Evolutionary conservation across 2,888 invertebrate species (phyloP), one percentile per base, ranked within the genome.

Genomic region (Hirtodrosophila confusa): DNA sequence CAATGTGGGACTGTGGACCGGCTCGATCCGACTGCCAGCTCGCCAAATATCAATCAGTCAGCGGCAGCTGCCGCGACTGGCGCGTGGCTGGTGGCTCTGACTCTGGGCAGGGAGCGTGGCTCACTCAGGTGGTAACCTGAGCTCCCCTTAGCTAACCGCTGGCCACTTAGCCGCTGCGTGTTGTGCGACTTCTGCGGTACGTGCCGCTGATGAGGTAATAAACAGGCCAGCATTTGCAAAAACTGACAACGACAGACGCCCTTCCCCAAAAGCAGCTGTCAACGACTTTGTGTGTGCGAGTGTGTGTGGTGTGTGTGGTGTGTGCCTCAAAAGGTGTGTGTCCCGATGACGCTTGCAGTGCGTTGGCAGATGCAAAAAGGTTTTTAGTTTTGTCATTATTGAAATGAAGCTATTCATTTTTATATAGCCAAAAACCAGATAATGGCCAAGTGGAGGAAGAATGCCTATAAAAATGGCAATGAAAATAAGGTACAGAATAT

Each of bases 41-140:
- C 80, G 86, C 86, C 83, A 78, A 85, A 77, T 75, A 82, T 82
- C 86, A 85, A 86, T 82, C 82, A 85, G 67, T 78, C 67, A 69
- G 68, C 71, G 36, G 73, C 80, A 80, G 80, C 84, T 84, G 84
- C 58, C 55, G 56, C 66, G 75, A 69, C 62, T 65, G 65, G 64
- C 55, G 36, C 48, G 47, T 69, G 49, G 61, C 43, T 61, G 43
- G 47, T 69, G 49, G 61, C 43, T 61, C 44, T 68, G 61, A 3
- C 27, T 27, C 53, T 39, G 60, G 12, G 51, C 47, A 31, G 35
- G 41, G 47, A 44, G 12, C 53, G 33, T 9, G 7, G 62, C 56
- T 76, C 73, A 65, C 56, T 76, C 73, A 65, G 75, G 55, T 65
- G 69, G 82, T 83, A 80, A 80, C 82, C 44, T 27, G 83, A 80